A percentile compares a stretch with the other conserved stretches of the same genome.
phyloP scores from a whole-genome alignment of 2,888 invertebrate genomes.

The Halictus quadricinctus region DNA sequence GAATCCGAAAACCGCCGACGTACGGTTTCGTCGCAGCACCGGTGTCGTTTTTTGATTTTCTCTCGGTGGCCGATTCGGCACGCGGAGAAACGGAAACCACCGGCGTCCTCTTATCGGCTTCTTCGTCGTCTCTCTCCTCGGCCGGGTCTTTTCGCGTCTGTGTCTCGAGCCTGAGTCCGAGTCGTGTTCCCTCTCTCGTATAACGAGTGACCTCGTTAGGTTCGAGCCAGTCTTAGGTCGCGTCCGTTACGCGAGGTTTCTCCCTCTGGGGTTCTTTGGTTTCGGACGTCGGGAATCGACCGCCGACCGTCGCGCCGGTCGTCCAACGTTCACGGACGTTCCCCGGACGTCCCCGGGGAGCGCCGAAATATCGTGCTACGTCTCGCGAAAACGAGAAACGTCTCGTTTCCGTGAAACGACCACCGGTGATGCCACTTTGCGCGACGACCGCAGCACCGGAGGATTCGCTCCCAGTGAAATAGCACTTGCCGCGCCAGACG shows the following conservation, averaged over 20 bases:
- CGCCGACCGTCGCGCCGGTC: constrained; percentile 44
- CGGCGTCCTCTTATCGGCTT: constrained; percentile 59
- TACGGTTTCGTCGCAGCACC: neutral
- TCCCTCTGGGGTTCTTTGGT: constrained; percentile 48
- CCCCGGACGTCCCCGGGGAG: constrained; percentile 16
- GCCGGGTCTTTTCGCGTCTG: constrained; percentile 63
- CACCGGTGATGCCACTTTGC: constrained; percentile 5
- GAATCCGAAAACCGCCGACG: neutral
- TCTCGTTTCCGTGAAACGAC: constrained; percentile 31
- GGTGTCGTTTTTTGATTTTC: constrained; percentile 25
- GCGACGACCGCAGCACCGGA: neutral
- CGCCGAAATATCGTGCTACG: constrained; percentile 32
- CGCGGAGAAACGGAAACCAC: constrained; percentile 1
- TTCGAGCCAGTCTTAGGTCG: constrained; percentile 53
- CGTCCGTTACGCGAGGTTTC: constrained; percentile 44
- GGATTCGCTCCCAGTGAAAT: neutral
- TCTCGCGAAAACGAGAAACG: constrained; percentile 16
- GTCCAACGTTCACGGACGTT: neutral
- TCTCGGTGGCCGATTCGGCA: constrained; percentile 8
- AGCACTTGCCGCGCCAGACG: neutral
- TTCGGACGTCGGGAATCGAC: constrained; percentile 30
- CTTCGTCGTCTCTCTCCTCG: neutral
- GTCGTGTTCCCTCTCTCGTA: constrained; percentile 53
- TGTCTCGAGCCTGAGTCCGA: constrained; percentile 20
- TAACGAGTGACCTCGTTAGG: constrained; percentile 68